Evolutionary conservation across 2,797 vertebrate species (phyloP), one percentile per base, ranked within the genome.

Genomic region (Gorsachius magnificus): DNA sequence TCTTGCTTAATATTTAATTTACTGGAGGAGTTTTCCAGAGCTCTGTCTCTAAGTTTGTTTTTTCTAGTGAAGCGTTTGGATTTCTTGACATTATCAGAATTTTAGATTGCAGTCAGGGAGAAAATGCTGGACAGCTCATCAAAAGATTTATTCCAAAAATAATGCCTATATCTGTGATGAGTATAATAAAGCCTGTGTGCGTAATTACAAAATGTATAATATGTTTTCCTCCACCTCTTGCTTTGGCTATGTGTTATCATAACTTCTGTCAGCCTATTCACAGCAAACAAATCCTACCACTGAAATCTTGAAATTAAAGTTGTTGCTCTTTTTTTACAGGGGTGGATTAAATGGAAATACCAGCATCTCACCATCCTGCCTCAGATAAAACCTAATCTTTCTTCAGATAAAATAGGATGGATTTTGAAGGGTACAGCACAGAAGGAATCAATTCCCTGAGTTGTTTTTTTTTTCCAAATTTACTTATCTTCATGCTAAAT

Each of bases 121-220:
- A 90, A 91, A 89, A 74, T 13, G 16, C 66, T 90, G 93, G 85
- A 93, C 66, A 94, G 90, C 24, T 92, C 60, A 87, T 76, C 11
- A 50, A 82, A 66, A 28, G 20, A 17, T 48, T 84, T 56, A 7
- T 64, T 90, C 63, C 19, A 79, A 82, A 93, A 89, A 69, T 60
- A 18, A 89, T 68, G 18, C 10, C 16, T 19, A 4, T 88, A 22
- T 95, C 54, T 86, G 10, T 79, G n/a, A 54, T 64, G 29, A 87
- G 18, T 58, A 10, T 51, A 91, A 76, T 56, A 69, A 86, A 95
- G 18, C 5, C 33, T 64, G 10, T 50, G 43, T 78, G 28, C 4
- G 0, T 63, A 82, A 63, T 74, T 89, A 41, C 16, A 76, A 84
- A 90, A 70, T 0, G 1, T 48, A 21, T 19, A 66, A 76, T 53